Evolutionary conservation across 2,113 vertebrate species (phyloP), one percentile per base, ranked within the genome.

Genomic region (Calypte anna): DNA sequence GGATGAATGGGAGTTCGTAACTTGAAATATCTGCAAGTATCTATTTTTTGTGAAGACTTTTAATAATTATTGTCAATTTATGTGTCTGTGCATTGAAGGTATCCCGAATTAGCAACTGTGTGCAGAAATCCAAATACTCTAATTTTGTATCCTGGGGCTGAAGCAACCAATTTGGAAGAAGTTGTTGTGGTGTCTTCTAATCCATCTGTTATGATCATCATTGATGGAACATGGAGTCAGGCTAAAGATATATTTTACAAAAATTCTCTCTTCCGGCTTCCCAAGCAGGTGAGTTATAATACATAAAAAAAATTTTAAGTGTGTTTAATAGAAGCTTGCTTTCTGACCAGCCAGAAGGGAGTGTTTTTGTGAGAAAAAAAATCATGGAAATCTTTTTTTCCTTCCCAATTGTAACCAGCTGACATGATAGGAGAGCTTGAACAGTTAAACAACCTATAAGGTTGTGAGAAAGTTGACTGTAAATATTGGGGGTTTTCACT

Each of bases 161-260:
- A 98, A 66, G 99, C 99, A 43, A 97, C 98, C 81, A 98, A 99
- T 97, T 98, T 99, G 96, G 99, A 98, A 97, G 98, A 98, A 73
- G 77, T 98, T 94, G 70, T 97, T 75, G 81, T 95, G 94, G 96
- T 98, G 50, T 94, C 97, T 59, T 95, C 97, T 69, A 53, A 91
- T 40, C 97, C 98, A 57, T 98, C 98, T 69, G 98, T 98, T 63
- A 97, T 99, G 93, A 98, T 99, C 88, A 98, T 99, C 75, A 99
- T 99, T 1, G 99, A 99, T 51, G 99, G 99, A 72, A 99, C 99
- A 14, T 99, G 99, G 99, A 99, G 98, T 92, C 99, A 99, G 91
- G 99, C 99, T 64, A 99, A 99, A 97, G 99, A 99, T 92, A 99
- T 99, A 98, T 99, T 99, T 96, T 99, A 99, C 82, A 98, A 99